Percentiles rank a stretch among this genome's conserved stretches.
Evolutionary conservation across 2,797 vertebrate species (phyloP).

Genomic region (Cossypha caffra): DNA sequence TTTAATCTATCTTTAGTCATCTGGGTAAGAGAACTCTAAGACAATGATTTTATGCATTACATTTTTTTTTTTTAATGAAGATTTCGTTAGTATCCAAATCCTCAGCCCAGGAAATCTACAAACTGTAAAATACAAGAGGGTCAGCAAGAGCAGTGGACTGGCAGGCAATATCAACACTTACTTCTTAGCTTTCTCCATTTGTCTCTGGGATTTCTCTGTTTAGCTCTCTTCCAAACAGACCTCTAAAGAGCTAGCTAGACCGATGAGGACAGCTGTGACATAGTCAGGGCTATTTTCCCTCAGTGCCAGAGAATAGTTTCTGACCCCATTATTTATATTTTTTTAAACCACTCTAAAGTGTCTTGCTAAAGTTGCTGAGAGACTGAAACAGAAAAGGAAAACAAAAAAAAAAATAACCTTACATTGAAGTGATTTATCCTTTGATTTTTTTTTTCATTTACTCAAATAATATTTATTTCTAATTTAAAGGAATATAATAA

Average conservation of each 20-base stretch:
- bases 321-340: accelerated
- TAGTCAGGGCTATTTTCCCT: neutral
- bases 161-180: neutral
- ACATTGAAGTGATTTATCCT: neutral
- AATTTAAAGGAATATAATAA: neutral
- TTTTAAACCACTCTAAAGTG: neutral
- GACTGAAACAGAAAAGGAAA: neutral
- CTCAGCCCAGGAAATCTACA: neutral
- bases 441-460: neutral
- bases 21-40: neutral
- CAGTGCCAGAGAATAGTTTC: neutral
- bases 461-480: neutral
- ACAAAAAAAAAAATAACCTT: neutral
- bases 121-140: neutral
- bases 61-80: neutral
- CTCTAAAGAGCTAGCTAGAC: neutral
- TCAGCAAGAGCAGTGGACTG: neutral
- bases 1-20: neutral
- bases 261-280: neutral
- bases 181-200: neutral
- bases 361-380: neutral
- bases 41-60: neutral
- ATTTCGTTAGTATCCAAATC: neutral
- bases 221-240: neutral
- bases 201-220: neutral